Evolutionary conservation across 2,113 vertebrate species (phyloP), one percentile per base, ranked within the genome.

Genomic region (Rana temporaria): DNA sequence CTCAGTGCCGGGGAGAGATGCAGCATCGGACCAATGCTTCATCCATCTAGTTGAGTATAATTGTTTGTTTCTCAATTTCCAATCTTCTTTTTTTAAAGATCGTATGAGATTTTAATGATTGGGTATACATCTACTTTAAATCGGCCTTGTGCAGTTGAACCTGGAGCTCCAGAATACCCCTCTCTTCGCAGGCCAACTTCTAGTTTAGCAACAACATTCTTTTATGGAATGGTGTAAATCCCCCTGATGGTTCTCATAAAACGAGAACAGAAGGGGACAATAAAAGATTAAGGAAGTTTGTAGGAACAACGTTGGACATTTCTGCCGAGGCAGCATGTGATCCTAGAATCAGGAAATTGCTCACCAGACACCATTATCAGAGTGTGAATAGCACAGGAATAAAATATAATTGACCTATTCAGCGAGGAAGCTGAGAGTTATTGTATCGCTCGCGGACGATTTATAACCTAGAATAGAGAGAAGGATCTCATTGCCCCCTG

Each of bases 371-470:
- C 53, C 15, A 26, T 18, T 71, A 74, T 60, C 38, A 20, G 12
- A 34, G 19, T 34, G 20, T 22, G 30, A 32, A 74, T 34, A 15
- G 55, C 4, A 8, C 71, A 74, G 71, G 32, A 74, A 74, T 34
- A 60, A 34, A 6, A 38, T 18, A 34, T 38, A 74, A 60, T 74
- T 74, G 71, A 19, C 71, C 71, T 15, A 60, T 74, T 60, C 56
- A 20, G 55, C 24, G 9, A 32, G 11, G 63, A 32, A 16, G n/a
- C 17, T 26, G 71, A 38, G 30, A 14, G 12, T 38, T n/a, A 60
- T 60, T 38, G 55, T 74, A 18, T 3, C 20, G n/a, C 60, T 63
- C 22, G 24, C 24, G 19, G 55, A 59, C 18, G 11, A 19, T 11
- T 63, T 63, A 74, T 20, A 73, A n/a, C 26, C 56, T 19, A 17